These are phyloP conservation scores for Eupleurogrammus muticus DNA, from an alignment of 2,797 vertebrate species.

Conservation along the genomic window DNA sequence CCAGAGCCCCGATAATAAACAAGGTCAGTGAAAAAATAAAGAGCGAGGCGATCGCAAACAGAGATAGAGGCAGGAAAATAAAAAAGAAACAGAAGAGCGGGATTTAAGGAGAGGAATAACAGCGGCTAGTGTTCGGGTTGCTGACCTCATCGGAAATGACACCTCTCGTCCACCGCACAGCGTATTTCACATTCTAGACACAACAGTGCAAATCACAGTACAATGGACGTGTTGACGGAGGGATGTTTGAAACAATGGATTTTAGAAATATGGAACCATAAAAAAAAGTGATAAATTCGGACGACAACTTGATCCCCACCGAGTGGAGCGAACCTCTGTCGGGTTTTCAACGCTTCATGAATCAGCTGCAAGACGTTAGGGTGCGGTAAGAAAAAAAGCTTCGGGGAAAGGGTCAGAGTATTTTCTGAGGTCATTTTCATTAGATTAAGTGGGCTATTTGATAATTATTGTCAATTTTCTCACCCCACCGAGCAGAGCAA, in stretches of 20 bases:
- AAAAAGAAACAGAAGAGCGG: constrained; percentile 54
- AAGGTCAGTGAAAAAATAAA: constrained; percentile 70
- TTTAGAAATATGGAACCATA: constrained; percentile 7
- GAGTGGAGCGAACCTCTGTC: constrained; percentile 4
- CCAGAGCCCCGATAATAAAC: constrained; percentile 74
- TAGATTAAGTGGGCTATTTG: constrained; percentile 76
- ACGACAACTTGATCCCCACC: constrained; percentile 24
- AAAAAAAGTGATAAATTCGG: constrained; percentile 16
- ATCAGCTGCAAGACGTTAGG: constrained; percentile 45
- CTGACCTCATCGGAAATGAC: constrained; percentile 71
- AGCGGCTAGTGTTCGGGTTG: constrained; percentile 58
- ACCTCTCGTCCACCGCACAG: constrained; percentile 38
- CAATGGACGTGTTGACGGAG: constrained; percentile 12
- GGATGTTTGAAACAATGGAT: constrained; percentile 34
- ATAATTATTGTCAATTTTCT: constrained; percentile 74
- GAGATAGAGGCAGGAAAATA: constrained; percentile 38
- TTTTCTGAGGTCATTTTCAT: constrained; percentile 71
- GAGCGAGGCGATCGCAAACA: constrained; percentile 58
- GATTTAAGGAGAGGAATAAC: constrained; percentile 60
- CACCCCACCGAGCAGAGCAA: constrained; percentile 43
- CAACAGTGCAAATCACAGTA: constrained; percentile 22
- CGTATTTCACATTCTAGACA: constrained; percentile 32
- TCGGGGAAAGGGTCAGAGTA: constrained; percentile 43
- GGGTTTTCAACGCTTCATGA: constrained; percentile 27
- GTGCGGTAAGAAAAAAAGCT: not conserved